Evolutionary conservation across 2,113 vertebrate species (phyloP).

Genomic region (Axis porcinus): DNA sequence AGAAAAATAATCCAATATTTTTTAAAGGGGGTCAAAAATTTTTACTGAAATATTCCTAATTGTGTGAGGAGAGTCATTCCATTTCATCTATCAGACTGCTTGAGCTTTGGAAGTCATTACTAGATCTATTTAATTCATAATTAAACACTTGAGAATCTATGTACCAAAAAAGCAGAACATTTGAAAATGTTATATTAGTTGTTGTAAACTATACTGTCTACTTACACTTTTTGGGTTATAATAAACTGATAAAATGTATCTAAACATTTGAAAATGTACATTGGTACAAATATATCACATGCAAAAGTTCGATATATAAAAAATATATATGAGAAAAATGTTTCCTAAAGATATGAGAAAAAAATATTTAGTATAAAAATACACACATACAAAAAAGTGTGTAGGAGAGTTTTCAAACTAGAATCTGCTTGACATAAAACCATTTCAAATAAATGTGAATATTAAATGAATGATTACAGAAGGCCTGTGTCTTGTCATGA

Average conservation of each 20-base stretch:
- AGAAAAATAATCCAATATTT: background rate
- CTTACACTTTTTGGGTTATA: background rate
- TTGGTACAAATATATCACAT: background rate
- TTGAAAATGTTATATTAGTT: background rate
- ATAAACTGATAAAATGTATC: background rate
- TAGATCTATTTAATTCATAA: background rate
- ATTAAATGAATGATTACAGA: background rate
- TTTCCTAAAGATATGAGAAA: background rate
- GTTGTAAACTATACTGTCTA: background rate
- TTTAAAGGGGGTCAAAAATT: background rate
- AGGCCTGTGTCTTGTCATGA: background rate
- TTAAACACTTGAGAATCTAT: background rate
- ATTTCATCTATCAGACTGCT: background rate
- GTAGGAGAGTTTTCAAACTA: background rate
- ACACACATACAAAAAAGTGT: background rate
- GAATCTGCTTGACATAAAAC: background rate
- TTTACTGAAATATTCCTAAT: background rate
- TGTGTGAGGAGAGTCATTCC: background rate
- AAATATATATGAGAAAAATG: background rate
- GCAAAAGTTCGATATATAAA: background rate
- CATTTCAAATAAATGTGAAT: background rate
- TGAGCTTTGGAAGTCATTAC: background rate
- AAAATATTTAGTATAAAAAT: background rate
- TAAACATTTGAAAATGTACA: background rate
- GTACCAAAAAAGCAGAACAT: background rate